Evolutionary conservation across 2,113 vertebrate genomes (phyloP), one percentile per base, ranked within the genome.

Genomic region (Misgurnus anguillicaudatus): DNA sequence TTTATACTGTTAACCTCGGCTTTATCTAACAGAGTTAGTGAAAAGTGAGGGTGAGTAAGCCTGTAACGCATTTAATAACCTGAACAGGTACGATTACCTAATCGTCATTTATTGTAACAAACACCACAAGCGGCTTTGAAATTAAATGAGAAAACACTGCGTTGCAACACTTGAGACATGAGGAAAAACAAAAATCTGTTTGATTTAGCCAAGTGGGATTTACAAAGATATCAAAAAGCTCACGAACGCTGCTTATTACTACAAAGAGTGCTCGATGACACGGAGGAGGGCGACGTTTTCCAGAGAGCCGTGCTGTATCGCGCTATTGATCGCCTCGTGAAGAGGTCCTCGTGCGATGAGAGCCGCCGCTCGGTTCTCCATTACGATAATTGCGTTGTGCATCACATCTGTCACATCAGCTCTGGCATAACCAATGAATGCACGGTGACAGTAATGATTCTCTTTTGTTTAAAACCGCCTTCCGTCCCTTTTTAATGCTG

Each of bases 291-390:
- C 80, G 88, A 89, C 86, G 88, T 87, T 87, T 89, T 90, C 79
- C 68, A 77, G 86, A 57, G 88, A 85, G 86, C 83, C 71, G 79
- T 74, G 84, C 86, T 82, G 66, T 80, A 82, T 85, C 78, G 77
- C 67, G 82, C 86, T 92, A 92, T 91, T 91, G 90, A 93, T 92
- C 90, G 87, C 87, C 68, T 80, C 82, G 85, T 88, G 85, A 91
- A 91, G 90, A 90, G 90, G 89, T 90, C 87, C 89, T 93, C 90
- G 86, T 89, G 90, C 87, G 87, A 89, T 85, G 87, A 89, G 90
- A 87, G 87, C 83, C 86, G 83, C 87, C 85, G 89, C 89, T 87
- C 87, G 84, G 86, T 87, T 90, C 90, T 87, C 90, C 91, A 91
- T 91, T 91, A 89, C 77, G 78, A 89, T 92, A 91, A 92, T 91